Percentiles rank a stretch among this genome's conserved stretches.
These are phyloP conservation scores for Oreotrochilus melanogaster DNA, from an alignment of 2,113 vertebrate genomes.

Conservation along the genomic window DNA sequence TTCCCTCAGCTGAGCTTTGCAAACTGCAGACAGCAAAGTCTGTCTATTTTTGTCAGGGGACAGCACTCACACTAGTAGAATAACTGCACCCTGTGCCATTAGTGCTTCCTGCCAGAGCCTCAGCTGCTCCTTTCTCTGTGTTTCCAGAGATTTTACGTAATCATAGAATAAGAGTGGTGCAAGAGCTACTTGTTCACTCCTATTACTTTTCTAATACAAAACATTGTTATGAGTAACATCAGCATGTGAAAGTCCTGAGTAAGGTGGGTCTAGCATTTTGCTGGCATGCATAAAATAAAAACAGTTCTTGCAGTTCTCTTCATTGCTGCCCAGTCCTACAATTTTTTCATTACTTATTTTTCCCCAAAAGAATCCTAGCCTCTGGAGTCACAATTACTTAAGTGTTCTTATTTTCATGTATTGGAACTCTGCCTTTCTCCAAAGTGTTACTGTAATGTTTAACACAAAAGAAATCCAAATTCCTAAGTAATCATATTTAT, in stretches of 20 bases:
- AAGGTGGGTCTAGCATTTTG: not conserved
- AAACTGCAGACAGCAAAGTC: not conserved
- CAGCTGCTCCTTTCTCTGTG: not conserved
- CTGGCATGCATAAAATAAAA: not conserved
- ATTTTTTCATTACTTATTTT: not conserved
- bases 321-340: not conserved
- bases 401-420: not conserved
- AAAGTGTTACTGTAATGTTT: not conserved
- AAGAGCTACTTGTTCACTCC: not conserved
- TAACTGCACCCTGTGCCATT: not conserved
- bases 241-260: not conserved
- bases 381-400: not conserved
- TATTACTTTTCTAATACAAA: not conserved
- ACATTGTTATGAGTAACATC: not conserved
- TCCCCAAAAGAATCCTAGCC: not conserved
- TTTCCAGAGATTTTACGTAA: not conserved
- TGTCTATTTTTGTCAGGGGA: constrained; percentile 13
- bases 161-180: not conserved
- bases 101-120: not conserved
- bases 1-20: not conserved
- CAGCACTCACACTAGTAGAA: not conserved
- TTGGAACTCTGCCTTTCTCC: not conserved
- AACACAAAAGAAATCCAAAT: not conserved
- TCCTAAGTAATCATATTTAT: not conserved
- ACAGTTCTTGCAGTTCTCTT: not conserved